A percentile compares a stretch with the other conserved stretches of the same genome.
Evolutionary conservation across 2,113 vertebrate genomes (phyloP).

Genomic region (Neogobius melanostomus): DNA sequence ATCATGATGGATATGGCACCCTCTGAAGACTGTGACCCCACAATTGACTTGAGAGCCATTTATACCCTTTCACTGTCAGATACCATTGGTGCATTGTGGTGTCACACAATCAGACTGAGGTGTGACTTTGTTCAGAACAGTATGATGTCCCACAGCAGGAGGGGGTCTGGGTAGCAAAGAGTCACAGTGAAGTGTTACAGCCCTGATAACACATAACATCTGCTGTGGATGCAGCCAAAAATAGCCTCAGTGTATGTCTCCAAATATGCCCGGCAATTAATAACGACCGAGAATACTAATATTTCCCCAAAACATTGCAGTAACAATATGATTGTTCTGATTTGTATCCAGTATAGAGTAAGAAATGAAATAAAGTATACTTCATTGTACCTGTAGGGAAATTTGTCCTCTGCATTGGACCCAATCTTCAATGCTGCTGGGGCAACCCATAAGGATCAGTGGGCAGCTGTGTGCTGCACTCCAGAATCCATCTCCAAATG

Average conservation of each 20-base stretch:
- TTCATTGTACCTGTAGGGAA: too few species aligned
- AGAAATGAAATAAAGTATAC: too few species aligned
- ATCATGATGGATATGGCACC: neutral
- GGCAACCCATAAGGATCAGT: too few species aligned
- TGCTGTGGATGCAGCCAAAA: neutral
- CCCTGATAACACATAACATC: neutral
- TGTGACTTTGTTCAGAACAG: neutral
- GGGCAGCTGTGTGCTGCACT: too few species aligned
- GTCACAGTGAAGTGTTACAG: neutral
- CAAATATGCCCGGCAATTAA: neutral
- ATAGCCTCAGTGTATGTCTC: too few species aligned
- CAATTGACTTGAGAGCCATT: neutral
- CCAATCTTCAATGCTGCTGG: too few species aligned
- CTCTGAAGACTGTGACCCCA: neutral
- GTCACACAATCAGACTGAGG: conserved; percentile 4
- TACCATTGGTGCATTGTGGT: neutral
- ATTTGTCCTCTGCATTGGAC: too few species aligned
- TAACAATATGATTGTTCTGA: neutral
- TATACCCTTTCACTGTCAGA: neutral
- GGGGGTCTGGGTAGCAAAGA: neutral
- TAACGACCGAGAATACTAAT: neutral
- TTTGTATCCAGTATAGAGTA: too few species aligned
- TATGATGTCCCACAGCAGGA: conserved; percentile 1
- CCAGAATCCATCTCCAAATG: too few species aligned
- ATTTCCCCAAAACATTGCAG: neutral